Evolutionary conservation across 2,797 vertebrate genomes (phyloP).

Genomic region (Danio albolineatus): DNA sequence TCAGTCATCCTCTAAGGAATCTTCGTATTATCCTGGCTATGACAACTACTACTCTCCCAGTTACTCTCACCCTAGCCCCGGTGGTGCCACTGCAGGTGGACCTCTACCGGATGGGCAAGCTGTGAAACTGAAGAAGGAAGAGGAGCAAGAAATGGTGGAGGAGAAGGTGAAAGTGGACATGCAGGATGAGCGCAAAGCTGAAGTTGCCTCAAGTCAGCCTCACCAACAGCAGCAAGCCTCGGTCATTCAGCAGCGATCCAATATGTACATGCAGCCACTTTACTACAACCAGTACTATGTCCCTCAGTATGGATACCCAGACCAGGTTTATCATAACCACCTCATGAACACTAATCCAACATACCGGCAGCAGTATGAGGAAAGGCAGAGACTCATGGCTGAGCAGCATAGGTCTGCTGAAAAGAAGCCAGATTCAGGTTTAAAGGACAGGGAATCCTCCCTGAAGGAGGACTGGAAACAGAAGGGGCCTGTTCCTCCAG

Average conservation of each 20-base stretch:
- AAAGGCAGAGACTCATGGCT: conserved; percentile 89
- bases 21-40: conserved; percentile 92
- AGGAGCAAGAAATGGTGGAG: conserved; percentile 86
- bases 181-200: conserved; percentile 91
- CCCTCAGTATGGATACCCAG: conserved; percentile 91
- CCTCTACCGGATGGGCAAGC: conserved; percentile 82
- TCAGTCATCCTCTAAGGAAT: conserved; percentile 91
- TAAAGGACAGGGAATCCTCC: conserved; percentile 89
- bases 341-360: conserved; percentile 91
- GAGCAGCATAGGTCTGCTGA: conserved; percentile 90
- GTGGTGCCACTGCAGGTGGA: conserved; percentile 80
- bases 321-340: conserved; percentile 95
- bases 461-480: conserved; percentile 97
- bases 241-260: conserved; percentile 95
- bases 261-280: conserved; percentile 98
- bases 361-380: conserved; percentile 95
- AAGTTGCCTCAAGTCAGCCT: conserved; percentile 78
- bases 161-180: conserved; percentile 89
- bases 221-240: conserved; percentile 87
- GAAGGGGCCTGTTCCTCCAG: conserved; percentile 88
- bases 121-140: conserved; percentile 93
- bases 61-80: conserved; percentile 90
- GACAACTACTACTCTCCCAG: conserved; percentile 95
- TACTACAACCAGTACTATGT: conserved; percentile 99
- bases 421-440: conserved; percentile 86